phyloP scores from a whole-genome alignment of 2,797 vertebrate species.

The Urophycis tenuis region DNA sequence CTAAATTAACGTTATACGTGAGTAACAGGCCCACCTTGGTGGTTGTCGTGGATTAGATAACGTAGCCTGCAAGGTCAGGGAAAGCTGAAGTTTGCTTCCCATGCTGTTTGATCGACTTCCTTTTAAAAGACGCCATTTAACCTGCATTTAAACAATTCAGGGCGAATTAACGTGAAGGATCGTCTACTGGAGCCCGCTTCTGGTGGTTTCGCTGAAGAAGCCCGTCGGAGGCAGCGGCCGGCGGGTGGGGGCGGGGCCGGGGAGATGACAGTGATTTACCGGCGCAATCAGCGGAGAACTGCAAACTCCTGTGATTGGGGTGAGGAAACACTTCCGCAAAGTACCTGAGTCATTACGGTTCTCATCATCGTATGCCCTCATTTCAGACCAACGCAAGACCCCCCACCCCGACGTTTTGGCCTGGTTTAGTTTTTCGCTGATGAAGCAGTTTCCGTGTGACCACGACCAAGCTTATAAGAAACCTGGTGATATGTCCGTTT shows the following conservation, averaged over 20 bases:
- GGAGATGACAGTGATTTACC: constrained; percentile 24
- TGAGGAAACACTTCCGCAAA: constrained; percentile 21
- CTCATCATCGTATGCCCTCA: constrained; percentile 30
- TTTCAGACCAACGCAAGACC: constrained; percentile 16
- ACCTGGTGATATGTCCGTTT: not conserved
- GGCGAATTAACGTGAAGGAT: not conserved
- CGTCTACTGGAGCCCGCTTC: not conserved
- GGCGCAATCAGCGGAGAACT: constrained; percentile 23
- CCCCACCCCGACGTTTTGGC: not conserved
- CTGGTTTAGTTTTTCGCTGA: not conserved
- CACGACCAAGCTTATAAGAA: not conserved
- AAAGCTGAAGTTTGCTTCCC: not conserved
- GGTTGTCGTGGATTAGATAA: not conserved
- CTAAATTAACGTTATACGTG: not conserved
- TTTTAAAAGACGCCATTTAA: not conserved
- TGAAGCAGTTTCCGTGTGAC: not conserved
- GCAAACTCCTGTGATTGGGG: constrained; percentile 32
- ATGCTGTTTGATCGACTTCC: no score
- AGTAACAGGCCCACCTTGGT: no score
- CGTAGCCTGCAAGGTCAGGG: not conserved
- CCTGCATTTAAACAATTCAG: not conserved
- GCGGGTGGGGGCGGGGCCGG: not conserved
- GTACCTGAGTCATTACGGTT: constrained; percentile 16
- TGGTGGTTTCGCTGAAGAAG: not conserved
- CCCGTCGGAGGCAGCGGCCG: not conserved